phyloP scores from a whole-genome alignment of 2,113 vertebrate genomes.

The Ictalurus punctatus region DNA sequence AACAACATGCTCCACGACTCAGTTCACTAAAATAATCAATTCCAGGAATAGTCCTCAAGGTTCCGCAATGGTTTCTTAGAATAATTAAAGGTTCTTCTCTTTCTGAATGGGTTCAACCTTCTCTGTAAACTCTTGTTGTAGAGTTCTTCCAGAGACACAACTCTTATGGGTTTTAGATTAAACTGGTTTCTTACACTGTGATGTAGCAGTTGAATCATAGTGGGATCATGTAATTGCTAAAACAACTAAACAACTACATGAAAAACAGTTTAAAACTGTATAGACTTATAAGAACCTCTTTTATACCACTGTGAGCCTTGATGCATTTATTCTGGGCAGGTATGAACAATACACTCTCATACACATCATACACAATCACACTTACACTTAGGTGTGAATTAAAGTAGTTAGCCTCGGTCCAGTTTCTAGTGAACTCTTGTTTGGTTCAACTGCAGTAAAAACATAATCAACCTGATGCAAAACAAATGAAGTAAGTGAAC shows the following conservation, averaged over 20 bases:
- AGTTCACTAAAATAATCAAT: neutral
- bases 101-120: neutral
- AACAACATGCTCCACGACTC: too few relatives aligned
- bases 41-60: neutral
- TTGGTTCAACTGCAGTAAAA: neutral
- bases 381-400: neutral
- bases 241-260: neutral
- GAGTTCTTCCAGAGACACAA: neutral
- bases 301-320: neutral
- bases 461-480: neutral
- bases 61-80: neutral
- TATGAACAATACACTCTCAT: neutral
- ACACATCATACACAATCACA: neutral
- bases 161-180: neutral
- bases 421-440: neutral
- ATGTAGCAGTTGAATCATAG: neutral
- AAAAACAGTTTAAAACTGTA: neutral
- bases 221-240: neutral
- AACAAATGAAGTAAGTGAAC: neutral
- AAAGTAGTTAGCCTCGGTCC: neutral
- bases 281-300: neutral
- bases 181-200: neutral
- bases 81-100: neutral
- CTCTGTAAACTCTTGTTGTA: neutral
- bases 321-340: neutral